Conservation (phyloP, 2,797 vertebrate genomes). For the Anomalospiza imberbis region DNA sequence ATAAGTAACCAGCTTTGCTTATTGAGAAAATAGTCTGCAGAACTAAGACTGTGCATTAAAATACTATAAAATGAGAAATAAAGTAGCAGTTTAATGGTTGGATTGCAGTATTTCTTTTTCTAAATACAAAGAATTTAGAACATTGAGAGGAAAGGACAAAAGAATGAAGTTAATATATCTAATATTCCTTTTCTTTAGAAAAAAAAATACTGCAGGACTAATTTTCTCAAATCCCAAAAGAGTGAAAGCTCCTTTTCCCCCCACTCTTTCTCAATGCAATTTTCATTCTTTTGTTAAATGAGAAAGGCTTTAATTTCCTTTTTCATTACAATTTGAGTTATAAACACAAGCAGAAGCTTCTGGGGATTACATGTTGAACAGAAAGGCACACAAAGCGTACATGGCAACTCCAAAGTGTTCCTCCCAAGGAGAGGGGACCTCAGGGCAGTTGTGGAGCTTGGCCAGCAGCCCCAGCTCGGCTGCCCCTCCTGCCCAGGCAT, state of each 20-base stretch:
- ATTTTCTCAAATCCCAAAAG: conserved; percentile 50
- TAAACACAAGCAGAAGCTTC: conserved; percentile 22
- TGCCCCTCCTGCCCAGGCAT: background rate
- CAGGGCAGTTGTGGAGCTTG: fast-evolving
- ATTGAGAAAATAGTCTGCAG: background rate
- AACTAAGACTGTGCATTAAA: background rate
- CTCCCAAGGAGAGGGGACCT: background rate
- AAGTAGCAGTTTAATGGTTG: background rate
- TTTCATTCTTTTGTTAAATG: conserved; percentile 55
- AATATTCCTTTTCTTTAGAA: conserved; percentile 14
- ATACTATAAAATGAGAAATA: background rate
- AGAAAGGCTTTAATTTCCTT: conserved; percentile 50
- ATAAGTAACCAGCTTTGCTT: background rate
- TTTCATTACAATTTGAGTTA: conserved; percentile 48
- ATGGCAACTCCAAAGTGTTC: background rate
- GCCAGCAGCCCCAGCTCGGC: background rate
- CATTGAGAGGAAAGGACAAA: conserved; percentile 15
- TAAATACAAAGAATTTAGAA: background rate
- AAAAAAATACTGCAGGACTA: conserved; percentile 8
- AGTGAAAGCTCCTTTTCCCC: background rate
- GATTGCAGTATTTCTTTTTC: background rate
- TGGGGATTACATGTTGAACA: background rate
- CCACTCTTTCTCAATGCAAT: background rate
- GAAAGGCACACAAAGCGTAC: background rate
- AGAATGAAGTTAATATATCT: conserved; percentile 19